Percentiles rank a stretch among this genome's conserved stretches.
Evolutionary conservation across 2,797 vertebrate species (phyloP).

Genomic region (Cryptoblepharus egeriae): DNA sequence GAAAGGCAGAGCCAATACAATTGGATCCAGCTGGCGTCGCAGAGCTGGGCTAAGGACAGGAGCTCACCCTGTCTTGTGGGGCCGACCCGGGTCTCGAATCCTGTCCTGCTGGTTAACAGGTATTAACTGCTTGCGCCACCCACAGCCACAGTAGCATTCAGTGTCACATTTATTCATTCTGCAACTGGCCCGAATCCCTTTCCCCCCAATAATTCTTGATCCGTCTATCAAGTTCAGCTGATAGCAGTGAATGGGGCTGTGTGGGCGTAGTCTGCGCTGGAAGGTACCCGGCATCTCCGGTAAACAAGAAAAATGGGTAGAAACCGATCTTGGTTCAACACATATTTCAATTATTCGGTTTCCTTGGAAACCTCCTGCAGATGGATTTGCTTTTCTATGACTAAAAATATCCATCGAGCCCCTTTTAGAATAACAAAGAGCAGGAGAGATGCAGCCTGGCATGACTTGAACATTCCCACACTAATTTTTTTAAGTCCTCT

Average conservation of each 20-base stretch:
- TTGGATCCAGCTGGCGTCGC: too few species aligned
- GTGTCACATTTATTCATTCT: not conserved
- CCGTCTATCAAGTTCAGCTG: not conserved
- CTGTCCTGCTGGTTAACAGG: too few species aligned
- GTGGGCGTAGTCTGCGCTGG: not conserved
- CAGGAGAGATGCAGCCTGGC: constrained; percentile 73
- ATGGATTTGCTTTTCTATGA: constrained; percentile 79
- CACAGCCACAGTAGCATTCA: constrained; percentile 46
- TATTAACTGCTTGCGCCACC: too few species aligned
- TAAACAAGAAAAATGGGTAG: constrained; percentile 37
- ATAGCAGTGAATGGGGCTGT: not conserved
- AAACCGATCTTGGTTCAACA: constrained; percentile 71
- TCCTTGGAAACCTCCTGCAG: constrained; percentile 83
- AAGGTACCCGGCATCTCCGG: not conserved
- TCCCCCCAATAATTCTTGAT: not conserved
- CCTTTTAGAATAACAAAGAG: constrained; percentile 73
- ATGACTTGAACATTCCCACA: constrained; percentile 64
- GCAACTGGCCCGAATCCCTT: not conserved
- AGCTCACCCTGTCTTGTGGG: too few species aligned
- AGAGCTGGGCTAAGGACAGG: too few species aligned
- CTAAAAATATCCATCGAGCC: constrained; percentile 77
- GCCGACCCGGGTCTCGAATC: too few species aligned
- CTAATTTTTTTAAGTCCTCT: constrained; percentile 66
- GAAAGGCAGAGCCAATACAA: too few species aligned
- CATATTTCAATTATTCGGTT: constrained; percentile 83